Evolutionary conservation across 2,888 invertebrate genomes (phyloP).

Genomic region (Argynnis bischoffii): DNA sequence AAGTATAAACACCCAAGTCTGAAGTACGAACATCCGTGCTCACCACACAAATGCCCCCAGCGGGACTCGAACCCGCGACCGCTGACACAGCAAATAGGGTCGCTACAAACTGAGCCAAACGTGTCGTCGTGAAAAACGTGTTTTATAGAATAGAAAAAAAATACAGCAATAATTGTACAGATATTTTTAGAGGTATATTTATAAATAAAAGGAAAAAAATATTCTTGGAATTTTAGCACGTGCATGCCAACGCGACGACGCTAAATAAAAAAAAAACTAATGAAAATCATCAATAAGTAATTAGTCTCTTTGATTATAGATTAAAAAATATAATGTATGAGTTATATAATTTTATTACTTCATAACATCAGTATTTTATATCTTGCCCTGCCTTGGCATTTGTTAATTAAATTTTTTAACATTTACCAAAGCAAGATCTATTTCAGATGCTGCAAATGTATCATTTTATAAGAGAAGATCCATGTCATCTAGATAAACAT

Average conservation of each 20-base stretch:
- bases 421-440: neutral
- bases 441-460: neutral
- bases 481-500: neutral
- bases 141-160: too few relatives aligned
- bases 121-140: too few relatives aligned
- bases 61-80: too few relatives aligned
- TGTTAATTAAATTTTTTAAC: neutral
- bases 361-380: neutral
- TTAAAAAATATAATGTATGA: neutral
- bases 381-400: slow-evolving; percentile 1
- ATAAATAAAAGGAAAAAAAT: neutral
- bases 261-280: neutral
- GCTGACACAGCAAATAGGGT: too few relatives aligned
- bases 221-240: too few relatives aligned
- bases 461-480: neutral
- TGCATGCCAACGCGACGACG: neutral
- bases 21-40: too few relatives aligned
- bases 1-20: too few relatives aligned
- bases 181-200: too few relatives aligned
- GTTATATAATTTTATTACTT: neutral
- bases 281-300: too few relatives aligned
- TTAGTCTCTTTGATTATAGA: neutral
- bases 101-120: too few relatives aligned
- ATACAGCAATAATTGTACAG: too few relatives aligned
- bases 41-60: too few relatives aligned